These are phyloP conservation scores for Pelochelys cantorii DNA, from an alignment of 2,797 vertebrate species.

Conservation along the genomic window DNA sequence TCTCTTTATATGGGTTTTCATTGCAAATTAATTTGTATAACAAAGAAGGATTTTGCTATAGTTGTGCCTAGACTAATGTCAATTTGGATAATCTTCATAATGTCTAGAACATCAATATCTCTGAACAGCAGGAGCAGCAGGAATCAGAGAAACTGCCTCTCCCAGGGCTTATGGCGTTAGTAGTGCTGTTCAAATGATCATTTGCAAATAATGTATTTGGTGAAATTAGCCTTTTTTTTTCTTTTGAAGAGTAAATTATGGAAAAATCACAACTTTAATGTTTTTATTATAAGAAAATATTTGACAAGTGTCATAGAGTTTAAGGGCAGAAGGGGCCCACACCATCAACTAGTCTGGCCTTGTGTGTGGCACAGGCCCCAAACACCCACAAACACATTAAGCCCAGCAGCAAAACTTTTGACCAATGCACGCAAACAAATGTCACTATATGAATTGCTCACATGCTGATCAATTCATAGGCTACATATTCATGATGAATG, in stretches of 20 bases:
- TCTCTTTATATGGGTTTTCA: conserved; percentile 29
- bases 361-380: background rate
- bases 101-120: conserved; percentile 32
- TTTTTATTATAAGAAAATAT: background rate
- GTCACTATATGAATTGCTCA: conserved; percentile 13
- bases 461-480: background rate
- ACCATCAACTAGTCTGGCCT: background rate
- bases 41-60: conserved; percentile 58
- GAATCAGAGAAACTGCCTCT: conserved; percentile 33
- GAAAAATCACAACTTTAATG: background rate
- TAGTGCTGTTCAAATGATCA: conserved; percentile 30
- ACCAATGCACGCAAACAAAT: background rate
- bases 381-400: background rate
- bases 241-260: background rate
- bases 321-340: background rate
- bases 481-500: background rate
- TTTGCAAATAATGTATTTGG: conserved; percentile 26
- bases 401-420: background rate
- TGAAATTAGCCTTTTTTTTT: conserved; percentile 39
- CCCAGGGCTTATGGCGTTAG: background rate
- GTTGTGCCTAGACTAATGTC: conserved; percentile 57
- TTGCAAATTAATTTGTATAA: conserved; percentile 63
- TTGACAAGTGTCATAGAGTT: conserved; percentile 3
- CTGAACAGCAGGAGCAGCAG: conserved; percentile 44
- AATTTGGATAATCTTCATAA: conserved; percentile 59